Evolutionary conservation across 2,888 invertebrate species (phyloP).

Genomic region (Dynastes hyllus): DNA sequence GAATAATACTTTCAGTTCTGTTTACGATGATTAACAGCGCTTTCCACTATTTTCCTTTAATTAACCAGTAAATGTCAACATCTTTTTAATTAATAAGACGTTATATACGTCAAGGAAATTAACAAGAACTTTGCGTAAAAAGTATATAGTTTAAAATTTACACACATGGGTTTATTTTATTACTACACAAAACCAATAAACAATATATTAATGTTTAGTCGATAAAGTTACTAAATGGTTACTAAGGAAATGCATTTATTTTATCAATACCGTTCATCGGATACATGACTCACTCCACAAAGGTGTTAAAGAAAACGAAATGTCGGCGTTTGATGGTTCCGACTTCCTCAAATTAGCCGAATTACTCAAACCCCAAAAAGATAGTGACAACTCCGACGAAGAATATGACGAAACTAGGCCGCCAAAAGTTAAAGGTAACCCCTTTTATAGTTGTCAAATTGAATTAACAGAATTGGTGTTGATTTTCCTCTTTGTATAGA

Average conservation of each 20-base stretch:
- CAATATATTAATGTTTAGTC: not conserved
- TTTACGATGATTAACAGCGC: not conserved
- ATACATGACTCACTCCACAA: not conserved
- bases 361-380: slow-evolving; percentile 63
- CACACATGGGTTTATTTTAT: not conserved
- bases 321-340: slow-evolving; percentile 59
- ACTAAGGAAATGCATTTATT: slow-evolving; percentile 35
- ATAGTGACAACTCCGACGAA: slow-evolving; percentile 63
- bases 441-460: not conserved
- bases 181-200: not conserved
- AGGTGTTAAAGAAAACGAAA: slow-evolving; percentile 48
- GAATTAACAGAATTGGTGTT: not conserved
- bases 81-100: not conserved
- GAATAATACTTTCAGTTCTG: not conserved
- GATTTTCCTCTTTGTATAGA: slow-evolving; percentile 4
- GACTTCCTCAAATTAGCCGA: slow-evolving; percentile 67
- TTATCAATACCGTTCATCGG: slow-evolving; percentile 29
- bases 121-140: not conserved
- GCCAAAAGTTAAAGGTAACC: slow-evolving; percentile 52
- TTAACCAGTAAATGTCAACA: slow-evolving; percentile 4
- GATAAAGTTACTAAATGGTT: not conserved
- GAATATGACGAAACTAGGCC: slow-evolving; percentile 61
- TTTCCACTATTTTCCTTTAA: slow-evolving; percentile 8
- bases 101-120: not conserved
- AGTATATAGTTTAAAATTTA: not conserved